Percentiles rank a stretch among this genome's conserved stretches.
phyloP scores from a whole-genome alignment of 2,888 invertebrate species.

The Amblyteles armatorius region DNA sequence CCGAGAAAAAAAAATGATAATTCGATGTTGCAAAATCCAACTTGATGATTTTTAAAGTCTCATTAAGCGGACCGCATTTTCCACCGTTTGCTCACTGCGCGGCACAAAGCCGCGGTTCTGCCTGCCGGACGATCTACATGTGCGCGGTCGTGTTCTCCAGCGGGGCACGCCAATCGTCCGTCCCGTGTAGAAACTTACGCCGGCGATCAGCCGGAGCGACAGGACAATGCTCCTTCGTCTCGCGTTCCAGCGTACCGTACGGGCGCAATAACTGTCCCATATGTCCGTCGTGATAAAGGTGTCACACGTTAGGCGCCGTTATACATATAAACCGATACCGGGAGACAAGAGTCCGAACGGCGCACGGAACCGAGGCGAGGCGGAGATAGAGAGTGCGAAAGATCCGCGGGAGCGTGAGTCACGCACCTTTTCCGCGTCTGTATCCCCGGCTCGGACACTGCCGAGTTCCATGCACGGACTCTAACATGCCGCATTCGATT shows the following conservation, averaged over 20 bases:
- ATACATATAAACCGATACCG: not conserved
- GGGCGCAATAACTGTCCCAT: conserved; percentile 69
- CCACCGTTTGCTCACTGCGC: conserved; percentile 41
- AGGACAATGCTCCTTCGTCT: conserved; percentile 72
- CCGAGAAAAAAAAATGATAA: too few relatives aligned
- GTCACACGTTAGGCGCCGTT: conserved; percentile 59
- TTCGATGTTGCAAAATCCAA: not conserved
- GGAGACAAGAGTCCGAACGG: not conserved
- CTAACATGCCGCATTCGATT: conserved; percentile 55
- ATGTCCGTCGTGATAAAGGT: conserved; percentile 72
- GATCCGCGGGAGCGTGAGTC: conserved; percentile 51
- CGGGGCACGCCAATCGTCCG: conserved; percentile 18
- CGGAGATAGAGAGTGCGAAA: conserved; percentile 17
- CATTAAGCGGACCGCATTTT: conserved; percentile 5
- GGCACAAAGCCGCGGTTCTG: conserved; percentile 24
- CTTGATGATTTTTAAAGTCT: too few relatives aligned
- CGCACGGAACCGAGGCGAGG: not conserved
- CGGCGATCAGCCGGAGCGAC: conserved; percentile 48
- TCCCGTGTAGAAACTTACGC: conserved; percentile 6
- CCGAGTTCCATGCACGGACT: conserved; percentile 17
- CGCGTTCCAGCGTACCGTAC: conserved; percentile 24
- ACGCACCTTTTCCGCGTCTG: conserved; percentile 55
- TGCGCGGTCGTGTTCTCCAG: conserved; percentile 6
- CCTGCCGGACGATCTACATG: conserved; percentile 16
- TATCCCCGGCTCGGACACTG: conserved; percentile 21